These are phyloP conservation scores for Australoheros facetus DNA, from an alignment of 2,797 vertebrate species.

Conservation along the genomic window DNA sequence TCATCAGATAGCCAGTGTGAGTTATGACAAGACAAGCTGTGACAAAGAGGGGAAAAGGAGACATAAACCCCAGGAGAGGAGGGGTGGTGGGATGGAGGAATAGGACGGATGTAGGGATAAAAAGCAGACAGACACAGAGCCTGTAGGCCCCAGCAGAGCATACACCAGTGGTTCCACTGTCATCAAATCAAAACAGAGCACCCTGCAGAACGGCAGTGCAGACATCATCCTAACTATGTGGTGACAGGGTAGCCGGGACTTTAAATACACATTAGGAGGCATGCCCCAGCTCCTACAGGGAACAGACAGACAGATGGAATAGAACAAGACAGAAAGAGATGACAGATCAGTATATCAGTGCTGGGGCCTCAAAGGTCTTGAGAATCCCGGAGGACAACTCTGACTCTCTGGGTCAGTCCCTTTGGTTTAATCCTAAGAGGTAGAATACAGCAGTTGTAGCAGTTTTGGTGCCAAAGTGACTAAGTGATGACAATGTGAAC, in stretches of 20 bases:
- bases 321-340: slow-evolving; percentile 56
- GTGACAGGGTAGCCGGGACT: slow-evolving; percentile 67
- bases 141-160: slow-evolving; percentile 43
- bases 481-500: slow-evolving; percentile 54
- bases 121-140: slow-evolving; percentile 61
- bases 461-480: slow-evolving; percentile 26
- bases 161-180: slow-evolving; percentile 46
- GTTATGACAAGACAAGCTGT: slow-evolving; percentile 68
- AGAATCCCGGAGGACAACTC: slow-evolving; percentile 40
- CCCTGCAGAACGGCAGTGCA: slow-evolving; percentile 52
- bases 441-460: neutral
- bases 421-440: slow-evolving; percentile 24
- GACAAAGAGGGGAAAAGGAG: slow-evolving; percentile 48
- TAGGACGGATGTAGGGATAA: slow-evolving; percentile 58
- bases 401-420: slow-evolving; percentile 6
- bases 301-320: slow-evolving; percentile 46
- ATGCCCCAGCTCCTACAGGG: slow-evolving; percentile 47
- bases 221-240: slow-evolving; percentile 63
- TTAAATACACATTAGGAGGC: slow-evolving; percentile 70
- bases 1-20: slow-evolving; percentile 60
- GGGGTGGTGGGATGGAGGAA: slow-evolving; percentile 52
- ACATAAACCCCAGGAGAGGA: slow-evolving; percentile 56
- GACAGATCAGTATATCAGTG: slow-evolving; percentile 70
- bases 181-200: slow-evolving; percentile 56
- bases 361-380: slow-evolving; percentile 33